Conservation (phyloP, 2,113 vertebrate genomes). For the Osmerus mordax region DNA sequence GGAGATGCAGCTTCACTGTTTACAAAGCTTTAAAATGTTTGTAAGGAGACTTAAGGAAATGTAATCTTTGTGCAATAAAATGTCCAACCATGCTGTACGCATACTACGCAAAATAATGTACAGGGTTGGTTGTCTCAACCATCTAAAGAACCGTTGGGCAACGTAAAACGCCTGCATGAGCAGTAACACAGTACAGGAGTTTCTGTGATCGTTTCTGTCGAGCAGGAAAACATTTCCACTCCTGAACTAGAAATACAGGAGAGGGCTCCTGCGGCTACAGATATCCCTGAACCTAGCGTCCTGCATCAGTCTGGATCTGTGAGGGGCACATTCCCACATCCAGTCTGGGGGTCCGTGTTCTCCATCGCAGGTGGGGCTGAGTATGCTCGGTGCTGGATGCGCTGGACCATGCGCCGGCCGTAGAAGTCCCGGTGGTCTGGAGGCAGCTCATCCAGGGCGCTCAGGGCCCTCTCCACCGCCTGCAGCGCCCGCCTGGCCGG, state of each 20-base stretch:
- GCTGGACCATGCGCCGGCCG: slow-evolving; percentile 88
- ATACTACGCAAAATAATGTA: not conserved
- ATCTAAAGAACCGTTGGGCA: too few relatives aligned
- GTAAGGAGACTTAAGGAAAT: slow-evolving; percentile 56
- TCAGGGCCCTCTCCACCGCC: slow-evolving; percentile 83
- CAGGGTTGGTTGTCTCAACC: too few relatives aligned
- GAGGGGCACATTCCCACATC: not conserved
- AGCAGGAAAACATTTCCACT: too few relatives aligned
- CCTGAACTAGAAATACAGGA: not conserved
- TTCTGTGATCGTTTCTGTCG: too few relatives aligned
- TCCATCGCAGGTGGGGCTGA: slow-evolving; percentile 20
- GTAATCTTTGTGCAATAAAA: slow-evolving; percentile 70
- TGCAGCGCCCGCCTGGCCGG: slow-evolving; percentile 85
- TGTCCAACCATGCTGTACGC: slow-evolving; percentile 30
- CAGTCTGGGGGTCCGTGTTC: not conserved
- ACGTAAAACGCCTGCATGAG: too few relatives aligned
- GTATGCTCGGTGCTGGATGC: slow-evolving; percentile 80
- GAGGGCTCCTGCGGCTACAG: too few relatives aligned
- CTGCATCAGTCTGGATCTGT: not conserved
- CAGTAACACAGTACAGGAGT: too few relatives aligned
- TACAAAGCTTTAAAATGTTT: slow-evolving; percentile 71
- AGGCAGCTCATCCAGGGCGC: slow-evolving; percentile 83
- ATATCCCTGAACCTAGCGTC: not conserved
- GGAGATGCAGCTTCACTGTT: slow-evolving; percentile 64
- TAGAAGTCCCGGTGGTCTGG: slow-evolving; percentile 92